Percentiles rank a stretch among this genome's conserved stretches.
Conservation (phyloP, 2,888 invertebrate genomes). For the Caenorhabditis angaria region DNA sequence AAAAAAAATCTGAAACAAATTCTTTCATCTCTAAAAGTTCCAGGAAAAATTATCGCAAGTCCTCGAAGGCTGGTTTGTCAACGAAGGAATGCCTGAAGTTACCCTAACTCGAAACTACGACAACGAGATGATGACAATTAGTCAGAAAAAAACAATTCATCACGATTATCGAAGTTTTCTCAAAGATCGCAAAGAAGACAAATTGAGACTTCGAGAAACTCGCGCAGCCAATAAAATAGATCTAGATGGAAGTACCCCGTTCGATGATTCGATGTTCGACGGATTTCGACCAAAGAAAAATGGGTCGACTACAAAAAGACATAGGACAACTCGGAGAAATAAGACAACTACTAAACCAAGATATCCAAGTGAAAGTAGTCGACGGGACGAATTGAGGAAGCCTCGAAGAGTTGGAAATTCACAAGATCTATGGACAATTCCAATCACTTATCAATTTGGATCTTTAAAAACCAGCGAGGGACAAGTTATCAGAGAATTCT, state of each 20-base stretch:
- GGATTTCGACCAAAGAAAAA: constrained; percentile 29
- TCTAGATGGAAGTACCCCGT: constrained; percentile 35
- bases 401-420: constrained; percentile 42
- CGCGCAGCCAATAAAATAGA: constrained; percentile 4
- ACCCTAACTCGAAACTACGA: constrained; percentile 67
- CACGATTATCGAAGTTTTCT: constrained; percentile 38
- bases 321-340: constrained; percentile 25
- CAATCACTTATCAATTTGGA: constrained; percentile 69
- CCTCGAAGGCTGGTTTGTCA: constrained; percentile 67
- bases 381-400: constrained; percentile 46
- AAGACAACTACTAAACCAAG: constrained; percentile 13
- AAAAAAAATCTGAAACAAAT: too few species aligned
- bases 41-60: constrained; percentile 22
- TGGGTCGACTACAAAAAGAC: constrained; percentile 26
- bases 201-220: constrained; percentile 14
- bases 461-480: constrained; percentile 61
- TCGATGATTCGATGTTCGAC: constrained; percentile 53
- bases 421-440: constrained; percentile 67
- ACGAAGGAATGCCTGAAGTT: constrained; percentile 69
- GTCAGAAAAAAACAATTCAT: constrained; percentile 36
- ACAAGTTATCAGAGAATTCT: constrained; percentile 64
- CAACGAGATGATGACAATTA: constrained; percentile 52
- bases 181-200: constrained; percentile 25
- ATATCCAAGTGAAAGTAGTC: constrained; percentile 11
- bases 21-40: background rate